These are phyloP conservation scores for Phainopepla nitens DNA, from an alignment of 2,113 vertebrate species.

Conservation along the genomic window DNA sequence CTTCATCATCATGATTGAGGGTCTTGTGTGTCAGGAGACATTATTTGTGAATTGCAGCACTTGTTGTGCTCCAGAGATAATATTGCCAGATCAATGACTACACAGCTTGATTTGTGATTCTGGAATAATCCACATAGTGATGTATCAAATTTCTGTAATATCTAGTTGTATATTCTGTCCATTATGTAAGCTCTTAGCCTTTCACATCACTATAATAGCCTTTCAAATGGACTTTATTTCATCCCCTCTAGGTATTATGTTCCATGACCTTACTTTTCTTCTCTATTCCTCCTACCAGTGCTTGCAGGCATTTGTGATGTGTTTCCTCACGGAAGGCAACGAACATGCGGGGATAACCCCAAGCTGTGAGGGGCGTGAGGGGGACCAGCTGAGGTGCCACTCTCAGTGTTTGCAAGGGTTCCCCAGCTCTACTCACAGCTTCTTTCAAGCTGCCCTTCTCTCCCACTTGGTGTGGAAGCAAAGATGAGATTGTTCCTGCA, in stretches of 20 bases:
- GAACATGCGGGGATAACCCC: accelerated
- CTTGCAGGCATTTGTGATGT: accelerated
- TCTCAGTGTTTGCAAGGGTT: background rate
- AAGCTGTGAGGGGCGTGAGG: accelerated
- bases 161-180: background rate
- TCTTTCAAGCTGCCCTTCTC: too few relatives aligned
- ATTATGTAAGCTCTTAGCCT: background rate
- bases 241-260: background rate
- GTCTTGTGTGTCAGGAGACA: background rate
- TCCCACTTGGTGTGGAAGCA: too few relatives aligned
- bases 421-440: too few relatives aligned
- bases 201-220: background rate
- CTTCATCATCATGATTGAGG: accelerated
- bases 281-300: background rate
- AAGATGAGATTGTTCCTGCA: too few relatives aligned
- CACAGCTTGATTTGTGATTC: background rate
- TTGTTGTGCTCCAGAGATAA: background rate
- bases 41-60: background rate
- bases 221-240: background rate
- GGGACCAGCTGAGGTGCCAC: background rate
- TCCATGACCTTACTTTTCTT: background rate
- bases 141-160: background rate
- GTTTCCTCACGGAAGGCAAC: accelerated
- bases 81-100: background rate
- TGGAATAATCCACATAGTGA: background rate